phyloP scores from a whole-genome alignment of 2,113 vertebrate species.

The Periophthalmodon schlosseri region DNA sequence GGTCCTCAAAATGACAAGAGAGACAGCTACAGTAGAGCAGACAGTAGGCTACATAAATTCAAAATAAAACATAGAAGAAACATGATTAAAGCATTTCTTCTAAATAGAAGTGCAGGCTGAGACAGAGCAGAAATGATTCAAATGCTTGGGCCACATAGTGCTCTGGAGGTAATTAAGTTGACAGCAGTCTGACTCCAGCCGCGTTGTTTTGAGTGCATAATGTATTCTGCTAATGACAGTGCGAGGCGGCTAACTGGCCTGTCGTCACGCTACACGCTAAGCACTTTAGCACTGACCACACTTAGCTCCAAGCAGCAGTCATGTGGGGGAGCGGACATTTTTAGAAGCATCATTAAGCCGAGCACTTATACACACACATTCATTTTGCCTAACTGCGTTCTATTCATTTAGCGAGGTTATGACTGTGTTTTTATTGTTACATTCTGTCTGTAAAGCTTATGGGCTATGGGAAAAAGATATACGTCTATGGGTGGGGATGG shows the following conservation, averaged over 20 bases:
- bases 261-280: slow-evolving; percentile 64
- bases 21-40: too few relatives aligned
- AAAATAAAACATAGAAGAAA: too few relatives aligned
- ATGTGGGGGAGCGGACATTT: slow-evolving; percentile 14
- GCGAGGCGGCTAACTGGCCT: slow-evolving; percentile 55
- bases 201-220: slow-evolving; percentile 64
- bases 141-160: slow-evolving; percentile 61
- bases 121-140: slow-evolving; percentile 58
- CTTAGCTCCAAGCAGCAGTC: slow-evolving; percentile 34
- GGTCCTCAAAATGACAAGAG: too few relatives aligned
- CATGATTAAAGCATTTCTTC: too few relatives aligned
- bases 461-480: too few relatives aligned
- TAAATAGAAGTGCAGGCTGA: slow-evolving; percentile 5
- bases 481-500: too few relatives aligned
- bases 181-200: slow-evolving; percentile 64
- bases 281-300: slow-evolving; percentile 69
- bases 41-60: too few relatives aligned
- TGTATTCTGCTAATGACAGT: slow-evolving; percentile 68
- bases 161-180: slow-evolving; percentile 68
- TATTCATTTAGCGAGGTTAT: not conserved
- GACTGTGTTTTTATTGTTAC: too few relatives aligned
- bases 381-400: not conserved
- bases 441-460: too few relatives aligned
- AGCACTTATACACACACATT: slow-evolving; percentile 11
- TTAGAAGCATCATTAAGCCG: slow-evolving; percentile 25